Evolutionary conservation across 92 coral and sea anemone genomes (phyloP), one percentile per base, ranked within the genome.

Genomic region (Epizoanthus scotinus): DNA sequence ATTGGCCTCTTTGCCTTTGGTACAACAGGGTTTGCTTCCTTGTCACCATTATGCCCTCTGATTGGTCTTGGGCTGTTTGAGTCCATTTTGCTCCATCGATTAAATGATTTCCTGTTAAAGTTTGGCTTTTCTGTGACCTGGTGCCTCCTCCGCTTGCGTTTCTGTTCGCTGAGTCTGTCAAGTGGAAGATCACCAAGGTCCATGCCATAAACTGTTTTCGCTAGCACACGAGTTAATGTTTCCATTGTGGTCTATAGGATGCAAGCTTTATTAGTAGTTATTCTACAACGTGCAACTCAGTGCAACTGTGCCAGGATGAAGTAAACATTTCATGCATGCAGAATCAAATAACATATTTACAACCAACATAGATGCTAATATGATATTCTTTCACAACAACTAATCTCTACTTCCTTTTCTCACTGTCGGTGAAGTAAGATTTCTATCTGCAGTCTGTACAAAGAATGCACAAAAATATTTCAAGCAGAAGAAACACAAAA

Each of bases 111-210:
- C 71, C 90, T 85, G 50, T 53, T 70, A 3, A 92, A 66, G 26
- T 70, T 83, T n/a, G 92, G 80, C 61, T 81, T 81, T 26, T 70
- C 85, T 63, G 71, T 54, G 28, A 81, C 5, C 50, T 69, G 91
- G 21, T 81, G 87, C 52, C 91, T 85, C 74, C 98, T 82, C 52
- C 89, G 84, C 71, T 92, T 95, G 73, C 93, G 87, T 59, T 95
- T 95, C 70, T 90, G 98, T 84, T 95, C 97, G 44, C 97, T 95
- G 6, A 95, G 94, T 60, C 95, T 83, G 84, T 86, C 94, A 58
- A 95, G 86, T 38, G 98, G 98, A 42, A 95, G 93, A 82, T 95
- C 97, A 12, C 83, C 93, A 78, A 95, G 88, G 56, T 93, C 97
- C 14, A 92, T 77, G 12, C 89, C 92, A 54, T 95, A 92, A 19